Base-by-base conservation (phyloP, 2,888 invertebrate species). In the Noctua janthe region DNA sequence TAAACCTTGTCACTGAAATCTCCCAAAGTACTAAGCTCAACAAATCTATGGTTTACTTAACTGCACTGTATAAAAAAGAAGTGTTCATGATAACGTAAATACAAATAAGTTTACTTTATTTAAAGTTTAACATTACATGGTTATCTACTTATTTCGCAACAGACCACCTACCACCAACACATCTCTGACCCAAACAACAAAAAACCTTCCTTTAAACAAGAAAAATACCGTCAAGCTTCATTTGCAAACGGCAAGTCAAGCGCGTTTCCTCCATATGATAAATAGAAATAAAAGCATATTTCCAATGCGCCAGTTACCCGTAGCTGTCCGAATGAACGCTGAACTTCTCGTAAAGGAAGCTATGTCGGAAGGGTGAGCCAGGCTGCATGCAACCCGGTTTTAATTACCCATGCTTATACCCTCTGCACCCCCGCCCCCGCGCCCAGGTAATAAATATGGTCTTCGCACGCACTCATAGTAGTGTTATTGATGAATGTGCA, bases 391-490 rank as follows among this genome's bases (percentile, higher is more conserved):
- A 90, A 89, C 91, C 91, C 89, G 88, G 90, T 90, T 92, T 93
- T 93, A 94, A 94, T 94, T 93, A 91, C 92, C 89, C 90, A 82
- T 93, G 93, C 93, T 93, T 93, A 91, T 69, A 47, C 69, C 69
- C 69, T 47, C 69, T 47, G 47, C 92, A 88, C 90, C 82, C 84
- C 83, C 66, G 15, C 39, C 78, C 85, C 80, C 84, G 62, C 75
- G 67, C 6, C 69, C 71, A 82, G 88, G 92, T 94, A 92, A 93
- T 92, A 94, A 94, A 94, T 94, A 94, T 91, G 91, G 86, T 91
- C 92, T 92, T 90, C 90, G 91, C 94, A 94, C 94, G 94, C 94
- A 93, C 93, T 90, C 91, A 92, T 92, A 92, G 85, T 85, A 80
- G 84, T 81, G 89, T 91, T 91, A 92, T 91, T 91, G 92, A 92